Conservation (phyloP, 1,140 invertebrate species). For the Zelostemma sp. region DNA sequence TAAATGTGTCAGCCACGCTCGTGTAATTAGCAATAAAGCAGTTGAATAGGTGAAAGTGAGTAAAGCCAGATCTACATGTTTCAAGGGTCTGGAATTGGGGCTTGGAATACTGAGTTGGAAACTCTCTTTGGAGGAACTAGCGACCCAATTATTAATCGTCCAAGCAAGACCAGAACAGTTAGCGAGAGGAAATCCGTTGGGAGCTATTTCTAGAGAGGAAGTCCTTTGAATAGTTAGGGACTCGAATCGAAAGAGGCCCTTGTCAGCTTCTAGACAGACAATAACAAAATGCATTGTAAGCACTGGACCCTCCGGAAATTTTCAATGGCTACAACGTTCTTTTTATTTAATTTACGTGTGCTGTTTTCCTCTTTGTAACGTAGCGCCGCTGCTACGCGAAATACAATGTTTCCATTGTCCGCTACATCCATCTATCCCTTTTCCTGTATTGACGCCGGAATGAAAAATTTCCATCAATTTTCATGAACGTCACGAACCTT, state of each 20-base stretch:
- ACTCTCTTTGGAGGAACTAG: constrained; percentile 17
- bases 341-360: constrained; percentile 27
- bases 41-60: constrained; percentile 36
- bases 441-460: constrained; percentile 6
- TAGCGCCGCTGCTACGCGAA: constrained; percentile 1
- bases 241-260: constrained; percentile 39
- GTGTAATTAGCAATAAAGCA: background rate
- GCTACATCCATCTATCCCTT: constrained; percentile 3
- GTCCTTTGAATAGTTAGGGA: constrained; percentile 39
- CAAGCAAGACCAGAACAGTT: constrained; percentile 43
- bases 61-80: constrained; percentile 14
- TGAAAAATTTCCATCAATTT: too few species aligned
- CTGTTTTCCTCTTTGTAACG: constrained; percentile 10
- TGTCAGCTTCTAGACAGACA: constrained; percentile 20
- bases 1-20: background rate
- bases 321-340: constrained; percentile 8
- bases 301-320: constrained; percentile 16
- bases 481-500: too few species aligned
- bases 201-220: constrained; percentile 39
- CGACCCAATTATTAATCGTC: constrained; percentile 48
- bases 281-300: constrained; percentile 25
- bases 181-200: constrained; percentile 44
- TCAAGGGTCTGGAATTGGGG: constrained; percentile 11
- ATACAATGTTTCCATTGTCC: constrained; percentile 31
- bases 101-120: constrained; percentile 16